These are phyloP conservation scores for Serranochromis macrocephalus DNA, from an alignment of 2,113 vertebrate genomes.

Conservation along the genomic window DNA sequence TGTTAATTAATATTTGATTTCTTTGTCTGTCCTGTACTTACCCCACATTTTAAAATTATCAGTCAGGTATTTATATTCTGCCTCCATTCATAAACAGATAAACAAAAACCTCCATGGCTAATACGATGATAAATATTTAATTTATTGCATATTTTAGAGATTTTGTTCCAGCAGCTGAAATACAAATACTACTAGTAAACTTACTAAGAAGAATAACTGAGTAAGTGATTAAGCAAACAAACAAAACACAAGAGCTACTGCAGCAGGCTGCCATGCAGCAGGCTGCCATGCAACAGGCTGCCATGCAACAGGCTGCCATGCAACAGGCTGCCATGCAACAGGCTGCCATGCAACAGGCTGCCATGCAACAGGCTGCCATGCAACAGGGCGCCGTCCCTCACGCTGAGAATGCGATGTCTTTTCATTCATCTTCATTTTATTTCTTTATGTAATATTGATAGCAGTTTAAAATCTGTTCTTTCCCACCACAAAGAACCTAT, in stretches of 20 bases:
- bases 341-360: accelerated
- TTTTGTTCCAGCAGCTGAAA: not conserved
- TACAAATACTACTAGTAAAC: not conserved
- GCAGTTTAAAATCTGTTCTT: not conserved
- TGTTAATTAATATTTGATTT: not conserved
- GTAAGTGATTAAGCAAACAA: not conserved
- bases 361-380: accelerated
- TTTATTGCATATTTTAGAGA: not conserved
- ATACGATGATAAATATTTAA: not conserved
- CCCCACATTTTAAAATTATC: accelerated
- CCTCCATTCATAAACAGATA: accelerated
- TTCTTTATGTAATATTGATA: not conserved
- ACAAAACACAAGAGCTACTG: not conserved
- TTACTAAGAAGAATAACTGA: not conserved
- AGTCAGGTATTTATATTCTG: not conserved
- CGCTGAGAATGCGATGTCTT: accelerated
- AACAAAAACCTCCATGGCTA: not conserved
- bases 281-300: accelerated
- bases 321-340: accelerated
- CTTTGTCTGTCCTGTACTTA: not conserved
- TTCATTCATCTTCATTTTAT: not conserved
- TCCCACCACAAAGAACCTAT: accelerated
- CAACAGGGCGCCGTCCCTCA: not conserved
- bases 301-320: accelerated
- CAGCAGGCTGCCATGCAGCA: accelerated